Conservation (phyloP, 2,113 vertebrate genomes). For the Cygnus atratus region DNA sequence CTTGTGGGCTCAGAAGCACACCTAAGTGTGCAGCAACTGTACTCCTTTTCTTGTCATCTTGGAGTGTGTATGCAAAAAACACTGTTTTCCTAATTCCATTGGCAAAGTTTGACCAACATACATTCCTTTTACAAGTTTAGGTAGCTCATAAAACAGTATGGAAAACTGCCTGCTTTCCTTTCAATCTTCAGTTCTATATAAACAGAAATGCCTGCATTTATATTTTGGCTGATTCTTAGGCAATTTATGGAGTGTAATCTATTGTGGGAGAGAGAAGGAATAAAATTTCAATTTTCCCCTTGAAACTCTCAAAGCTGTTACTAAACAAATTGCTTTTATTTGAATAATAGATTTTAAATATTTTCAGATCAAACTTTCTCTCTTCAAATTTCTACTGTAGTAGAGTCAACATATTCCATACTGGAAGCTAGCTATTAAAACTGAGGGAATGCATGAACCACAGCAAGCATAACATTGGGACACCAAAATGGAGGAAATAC, state of each 20-base stretch:
- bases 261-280: not conserved
- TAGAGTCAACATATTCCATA: accelerated
- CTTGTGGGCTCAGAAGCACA: not conserved
- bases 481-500: accelerated
- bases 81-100: not conserved
- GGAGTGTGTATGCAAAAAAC: accelerated
- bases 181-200: not conserved
- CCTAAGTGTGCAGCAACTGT: not conserved
- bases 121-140: too few species aligned
- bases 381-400: not conserved
- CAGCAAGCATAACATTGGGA: not conserved
- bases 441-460: accelerated
- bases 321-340: not conserved
- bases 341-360: not conserved
- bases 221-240: not conserved
- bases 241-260: not conserved
- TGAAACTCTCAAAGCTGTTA: not conserved
- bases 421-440: not conserved
- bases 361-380: not conserved
- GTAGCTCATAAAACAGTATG: accelerated
- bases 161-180: not conserved
- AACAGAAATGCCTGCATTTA: not conserved
- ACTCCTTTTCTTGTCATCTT: accelerated
- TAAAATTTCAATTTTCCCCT: not conserved
- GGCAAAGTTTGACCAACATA: not conserved